Evolutionary conservation across 2,888 invertebrate genomes (phyloP).

Genomic region (Mythimna pallens): DNA sequence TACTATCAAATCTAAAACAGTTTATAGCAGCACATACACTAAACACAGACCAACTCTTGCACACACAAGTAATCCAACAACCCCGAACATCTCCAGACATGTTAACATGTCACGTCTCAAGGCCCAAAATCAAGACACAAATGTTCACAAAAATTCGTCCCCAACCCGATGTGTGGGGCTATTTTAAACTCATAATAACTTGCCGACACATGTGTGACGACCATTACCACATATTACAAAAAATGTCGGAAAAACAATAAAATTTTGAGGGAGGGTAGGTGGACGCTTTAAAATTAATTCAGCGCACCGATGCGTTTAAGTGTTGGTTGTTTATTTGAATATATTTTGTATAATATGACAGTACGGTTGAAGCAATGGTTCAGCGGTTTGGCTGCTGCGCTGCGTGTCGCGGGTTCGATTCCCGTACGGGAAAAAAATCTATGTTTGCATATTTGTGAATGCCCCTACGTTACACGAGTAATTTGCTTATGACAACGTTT

Average conservation of each 20-base stretch:
- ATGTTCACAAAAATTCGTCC: constrained; percentile 82
- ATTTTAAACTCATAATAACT: constrained; percentile 91
- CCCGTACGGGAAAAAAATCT: no score
- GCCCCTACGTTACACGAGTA: no score
- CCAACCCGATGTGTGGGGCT: constrained; percentile 82
- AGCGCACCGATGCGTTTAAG: constrained; percentile 68
- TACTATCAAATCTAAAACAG: not conserved
- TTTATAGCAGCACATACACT: not conserved
- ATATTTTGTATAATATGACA: constrained; percentile 13
- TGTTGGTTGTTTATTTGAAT: constrained; percentile 51
- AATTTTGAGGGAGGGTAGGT: constrained; percentile 75
- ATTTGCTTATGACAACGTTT: no score
- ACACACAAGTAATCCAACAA: constrained; percentile 34
- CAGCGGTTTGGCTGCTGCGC: no score
- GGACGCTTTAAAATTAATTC: constrained; percentile 87
- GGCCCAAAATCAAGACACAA: constrained; percentile 63
- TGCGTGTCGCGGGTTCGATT: no score
- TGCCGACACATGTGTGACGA: constrained; percentile 88
- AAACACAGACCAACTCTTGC: constrained; percentile 21
- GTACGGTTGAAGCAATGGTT: no score
- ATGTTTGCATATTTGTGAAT: no score
- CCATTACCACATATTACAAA: constrained; percentile 91
- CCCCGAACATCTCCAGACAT: constrained; percentile 16
- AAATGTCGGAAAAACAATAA: constrained; percentile 90
- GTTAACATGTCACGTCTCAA: constrained; percentile 43